phyloP scores from a whole-genome alignment of 2,888 invertebrate genomes.

The Helleia helle region DNA sequence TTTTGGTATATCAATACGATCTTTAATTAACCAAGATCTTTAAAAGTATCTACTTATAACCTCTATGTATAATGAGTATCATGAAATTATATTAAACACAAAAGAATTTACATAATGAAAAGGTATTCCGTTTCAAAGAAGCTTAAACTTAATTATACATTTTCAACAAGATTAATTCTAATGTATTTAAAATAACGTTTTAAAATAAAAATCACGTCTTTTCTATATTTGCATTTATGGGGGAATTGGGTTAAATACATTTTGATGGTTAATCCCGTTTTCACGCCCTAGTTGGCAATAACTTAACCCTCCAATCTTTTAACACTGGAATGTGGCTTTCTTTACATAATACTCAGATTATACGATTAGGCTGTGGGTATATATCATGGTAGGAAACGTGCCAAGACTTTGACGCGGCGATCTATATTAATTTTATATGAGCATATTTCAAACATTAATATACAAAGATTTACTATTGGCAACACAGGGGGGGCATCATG shows the following conservation, averaged over 20 bases:
- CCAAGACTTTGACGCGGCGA: conserved; percentile 1
- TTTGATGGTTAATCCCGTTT: not conserved
- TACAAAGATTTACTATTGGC: too few species aligned
- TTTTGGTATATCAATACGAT: too few species aligned
- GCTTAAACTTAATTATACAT: not conserved
- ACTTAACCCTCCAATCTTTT: conserved; percentile 3
- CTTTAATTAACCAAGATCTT: too few species aligned
- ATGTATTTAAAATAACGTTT: not conserved
- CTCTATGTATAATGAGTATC: too few species aligned
- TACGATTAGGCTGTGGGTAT: not conserved
- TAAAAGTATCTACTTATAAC: too few species aligned
- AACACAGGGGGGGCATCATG: too few species aligned
- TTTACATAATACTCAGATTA: conserved; percentile 6
- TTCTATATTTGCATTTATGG: not conserved
- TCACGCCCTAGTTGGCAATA: conserved; percentile 5
- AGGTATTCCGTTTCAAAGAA: not conserved
- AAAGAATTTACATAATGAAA: too few species aligned
- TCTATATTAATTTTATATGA: too few species aligned
- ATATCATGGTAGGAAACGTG: not conserved
- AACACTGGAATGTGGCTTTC: not conserved
- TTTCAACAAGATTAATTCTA: not conserved
- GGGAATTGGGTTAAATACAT: not conserved
- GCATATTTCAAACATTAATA: too few species aligned
- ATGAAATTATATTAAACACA: too few species aligned
- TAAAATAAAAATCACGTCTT: not conserved